These are phyloP conservation scores for Galeruca laticollis DNA, from an alignment of 2,888 invertebrate species.

Conservation along the genomic window DNA sequence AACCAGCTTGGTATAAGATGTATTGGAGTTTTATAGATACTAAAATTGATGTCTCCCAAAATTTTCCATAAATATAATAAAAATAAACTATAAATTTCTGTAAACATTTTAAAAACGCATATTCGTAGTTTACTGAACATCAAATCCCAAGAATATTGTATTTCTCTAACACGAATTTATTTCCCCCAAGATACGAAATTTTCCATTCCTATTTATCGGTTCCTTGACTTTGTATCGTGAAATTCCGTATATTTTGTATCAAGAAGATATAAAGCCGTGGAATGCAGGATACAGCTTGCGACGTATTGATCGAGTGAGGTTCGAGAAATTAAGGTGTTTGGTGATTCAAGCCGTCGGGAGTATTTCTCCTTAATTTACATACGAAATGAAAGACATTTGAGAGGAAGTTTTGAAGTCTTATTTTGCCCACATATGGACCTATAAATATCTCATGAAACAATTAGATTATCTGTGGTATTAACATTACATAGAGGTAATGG, in stretches of 20 bases:
- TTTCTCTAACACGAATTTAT: background rate
- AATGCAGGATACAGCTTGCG: conserved; percentile 23
- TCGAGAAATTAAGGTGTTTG: conserved; percentile 21
- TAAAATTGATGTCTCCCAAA: too few species aligned
- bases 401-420: background rate
- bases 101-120: conserved; percentile 1
- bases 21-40: too few species aligned
- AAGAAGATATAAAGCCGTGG: conserved; percentile 20
- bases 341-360: conserved; percentile 15
- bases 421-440: conserved; percentile 2
- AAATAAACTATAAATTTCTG: background rate
- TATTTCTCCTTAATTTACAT: conserved; percentile 20
- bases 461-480: conserved; percentile 1
- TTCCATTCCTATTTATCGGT: conserved; percentile 11
- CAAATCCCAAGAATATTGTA: background rate
- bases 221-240: conserved; percentile 11
- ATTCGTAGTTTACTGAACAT: conserved; percentile 5
- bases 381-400: conserved; percentile 13
- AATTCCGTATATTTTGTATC: conserved; percentile 17
- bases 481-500: background rate
- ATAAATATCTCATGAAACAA: conserved; percentile 8
- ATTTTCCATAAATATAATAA: background rate
- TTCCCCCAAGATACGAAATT: background rate
- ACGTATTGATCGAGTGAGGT: conserved; percentile 25
- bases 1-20: too few species aligned